Base-by-base conservation (phyloP, 1,140 invertebrate species). In the Scaptodrosophila lebanonensis region DNA sequence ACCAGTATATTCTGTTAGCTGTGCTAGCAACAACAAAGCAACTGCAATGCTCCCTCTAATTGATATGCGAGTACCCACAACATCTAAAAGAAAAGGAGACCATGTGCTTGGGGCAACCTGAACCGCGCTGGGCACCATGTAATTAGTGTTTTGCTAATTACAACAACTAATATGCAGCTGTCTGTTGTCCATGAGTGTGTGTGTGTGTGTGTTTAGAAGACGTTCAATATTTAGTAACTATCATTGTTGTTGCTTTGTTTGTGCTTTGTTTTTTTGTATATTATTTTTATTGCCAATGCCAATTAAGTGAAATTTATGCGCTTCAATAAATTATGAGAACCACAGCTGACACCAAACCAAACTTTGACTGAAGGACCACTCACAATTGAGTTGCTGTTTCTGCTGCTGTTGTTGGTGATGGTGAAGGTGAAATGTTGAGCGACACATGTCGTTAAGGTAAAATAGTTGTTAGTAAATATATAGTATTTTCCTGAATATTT, bases 251-350 rank as follows among this genome's bases (percentile, higher is more conserved):
- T 53, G 15, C 51, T 48, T 36, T 43, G 11, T 36, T 30, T 51
- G 47, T 12, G 18, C 54, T 57, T 47, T 53, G 39, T 51, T 59
- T 49, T 17, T 13, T 3, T 17, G 13, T 18, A 50, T 42, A 49
- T 47, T 33, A 33, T 47, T 67, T 54, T 72, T 57, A 65, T 73
- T 79, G 73, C 48, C 73, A 79, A 54, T 73, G 72, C 73, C 73
- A 77, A 77, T 77, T 77, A 79, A 77, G 68, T 73, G 64, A 82
- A 79, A 82, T 82, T 79, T 82, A 79, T 79, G 68, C 68, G 73
- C 73, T 66, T 79, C 68, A 79, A 79, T 79, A 79, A 79, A 65
- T 73, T 73, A 82, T 73, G 60, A 79, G 64, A 60, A 51, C 18
- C 59, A 54, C 73, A 77, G 73, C 73, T 77, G 73, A 79, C 73